Evolutionary conservation across 1,140 invertebrate genomes (phyloP), one percentile per base, ranked within the genome.

Genomic region (Drosophila saltans): DNA sequence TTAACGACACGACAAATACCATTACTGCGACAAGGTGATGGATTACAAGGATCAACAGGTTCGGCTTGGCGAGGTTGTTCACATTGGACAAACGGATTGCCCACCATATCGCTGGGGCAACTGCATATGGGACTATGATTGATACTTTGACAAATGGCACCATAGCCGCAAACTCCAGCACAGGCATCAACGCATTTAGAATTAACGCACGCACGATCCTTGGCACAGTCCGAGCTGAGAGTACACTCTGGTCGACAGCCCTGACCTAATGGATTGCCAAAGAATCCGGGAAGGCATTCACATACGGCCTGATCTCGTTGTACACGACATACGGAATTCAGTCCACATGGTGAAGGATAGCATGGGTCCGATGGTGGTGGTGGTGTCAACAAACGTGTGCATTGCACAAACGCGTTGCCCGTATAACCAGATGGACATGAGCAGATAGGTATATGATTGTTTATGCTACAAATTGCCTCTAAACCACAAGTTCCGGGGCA

Each of bases 131-230:
- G 95, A 59, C 96, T 94, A 82, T 97, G 96, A 90, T 97, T 97
- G 3, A 96, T 94, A 0, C 95, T 94, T 73, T 94, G 94, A 68
- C 94, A 95, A 3, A 93, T 48, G n/a, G 94, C 94, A 65, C 94
- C 94, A 33, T 94, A 91, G 28, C 94, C 94, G 67, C 94, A 95
- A 16, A 92, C 96, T 43, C 96, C 96, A 8, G 95, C 93, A 82
- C 97, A 98, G 48, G 97, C 96, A 92, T 97, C 96, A 69, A 95
- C 94, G 91, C 97, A 98, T 91, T 96, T 96, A 36, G 95, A 95
- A 55, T 94, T 94, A 33, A 97, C 95, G 81, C 96, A 97, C n/a
- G 96, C 96, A 30, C 94, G 94, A 45, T 95, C 94, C 86, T 95
- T 95, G 9, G 95, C 93, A 91, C 97, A 97, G 78, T 97, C 97